Evolutionary conservation across 2,888 invertebrate species (phyloP).

Genomic region (Melanostoma scalare): DNA sequence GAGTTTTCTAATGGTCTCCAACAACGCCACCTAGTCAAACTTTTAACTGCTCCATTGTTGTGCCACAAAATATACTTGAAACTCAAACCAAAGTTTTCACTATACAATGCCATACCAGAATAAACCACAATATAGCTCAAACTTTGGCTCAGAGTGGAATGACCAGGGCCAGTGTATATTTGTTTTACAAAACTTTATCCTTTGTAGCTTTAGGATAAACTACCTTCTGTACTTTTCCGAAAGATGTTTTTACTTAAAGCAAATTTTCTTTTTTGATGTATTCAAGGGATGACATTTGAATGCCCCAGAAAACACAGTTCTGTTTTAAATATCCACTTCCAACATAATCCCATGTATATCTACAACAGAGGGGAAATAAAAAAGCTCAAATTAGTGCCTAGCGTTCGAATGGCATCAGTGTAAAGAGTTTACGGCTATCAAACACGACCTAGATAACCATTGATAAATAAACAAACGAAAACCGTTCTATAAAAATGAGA

Average conservation of each 20-base stretch:
- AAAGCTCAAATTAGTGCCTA: no score
- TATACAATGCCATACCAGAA: slow-evolving; percentile 23
- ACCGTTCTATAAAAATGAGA: no score
- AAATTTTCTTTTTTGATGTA: neutral
- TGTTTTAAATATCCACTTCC: slow-evolving; percentile 22
- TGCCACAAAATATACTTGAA: slow-evolving; percentile 30
- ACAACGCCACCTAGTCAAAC: no score
- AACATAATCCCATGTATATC: slow-evolving; percentile 26
- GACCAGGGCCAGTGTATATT: slow-evolving; percentile 23
- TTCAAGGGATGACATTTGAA: slow-evolving; percentile 36
- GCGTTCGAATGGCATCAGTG: no score
- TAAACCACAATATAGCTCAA: no score
- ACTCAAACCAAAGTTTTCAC: slow-evolving; percentile 29
- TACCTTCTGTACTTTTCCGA: neutral
- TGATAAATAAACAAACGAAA: no score
- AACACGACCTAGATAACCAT: no score
- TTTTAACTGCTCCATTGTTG: slow-evolving; percentile 23
- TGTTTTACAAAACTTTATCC: slow-evolving; percentile 43
- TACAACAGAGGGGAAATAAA: no score
- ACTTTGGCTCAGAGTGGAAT: slow-evolving; percentile 53
- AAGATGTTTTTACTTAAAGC: slow-evolving; percentile 11
- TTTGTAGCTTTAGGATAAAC: slow-evolving; percentile 23
- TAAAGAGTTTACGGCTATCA: no score
- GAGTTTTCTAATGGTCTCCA: no score
- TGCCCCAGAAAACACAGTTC: slow-evolving; percentile 15